phyloP scores from a whole-genome alignment of 2,888 invertebrate genomes.

The Nomada lathburiana region DNA sequence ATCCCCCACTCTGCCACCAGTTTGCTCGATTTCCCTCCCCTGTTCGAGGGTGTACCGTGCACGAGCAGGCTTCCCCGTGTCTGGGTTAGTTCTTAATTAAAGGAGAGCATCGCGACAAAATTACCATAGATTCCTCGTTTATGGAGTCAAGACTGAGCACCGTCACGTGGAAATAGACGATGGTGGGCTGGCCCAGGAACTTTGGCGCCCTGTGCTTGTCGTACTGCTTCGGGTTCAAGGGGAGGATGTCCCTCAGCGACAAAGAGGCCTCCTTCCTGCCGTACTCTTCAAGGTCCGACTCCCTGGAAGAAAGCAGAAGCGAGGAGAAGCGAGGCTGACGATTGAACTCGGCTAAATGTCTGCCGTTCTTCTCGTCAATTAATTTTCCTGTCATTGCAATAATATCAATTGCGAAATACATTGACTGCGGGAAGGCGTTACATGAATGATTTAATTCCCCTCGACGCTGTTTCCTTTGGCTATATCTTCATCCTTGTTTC shows the following conservation, averaged over 20 bases:
- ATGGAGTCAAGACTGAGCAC: conserved; percentile 97
- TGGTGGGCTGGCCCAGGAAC: conserved; percentile 92
- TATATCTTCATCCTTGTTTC: too few relatives aligned
- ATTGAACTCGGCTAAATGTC: background rate
- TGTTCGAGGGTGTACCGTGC: background rate
- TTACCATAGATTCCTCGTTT: conserved; percentile 97
- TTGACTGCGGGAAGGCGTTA: too few relatives aligned
- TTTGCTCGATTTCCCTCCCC: background rate
- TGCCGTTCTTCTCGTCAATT: conserved; percentile 1
- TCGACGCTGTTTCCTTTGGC: background rate
- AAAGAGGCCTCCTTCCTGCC: conserved; percentile 87
- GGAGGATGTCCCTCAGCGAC: conserved; percentile 93
- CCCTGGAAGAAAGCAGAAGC: conserved; percentile 78
- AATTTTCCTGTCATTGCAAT: conserved; percentile 8
- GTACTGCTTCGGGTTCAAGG: conserved; percentile 93
- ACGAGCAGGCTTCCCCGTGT: conserved; percentile 15
- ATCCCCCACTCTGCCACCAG: background rate
- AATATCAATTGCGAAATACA: background rate
- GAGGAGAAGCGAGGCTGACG: conserved; percentile 73
- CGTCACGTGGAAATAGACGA: conserved; percentile 96
- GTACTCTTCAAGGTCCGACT: conserved; percentile 82
- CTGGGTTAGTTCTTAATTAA: conserved; percentile 36
- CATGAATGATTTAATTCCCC: background rate
- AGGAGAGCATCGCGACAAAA: conserved; percentile 11
- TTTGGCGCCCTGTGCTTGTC: conserved; percentile 96